phyloP scores from a whole-genome alignment of 2,888 invertebrate species.

The Fissipunctia ypsillon region DNA sequence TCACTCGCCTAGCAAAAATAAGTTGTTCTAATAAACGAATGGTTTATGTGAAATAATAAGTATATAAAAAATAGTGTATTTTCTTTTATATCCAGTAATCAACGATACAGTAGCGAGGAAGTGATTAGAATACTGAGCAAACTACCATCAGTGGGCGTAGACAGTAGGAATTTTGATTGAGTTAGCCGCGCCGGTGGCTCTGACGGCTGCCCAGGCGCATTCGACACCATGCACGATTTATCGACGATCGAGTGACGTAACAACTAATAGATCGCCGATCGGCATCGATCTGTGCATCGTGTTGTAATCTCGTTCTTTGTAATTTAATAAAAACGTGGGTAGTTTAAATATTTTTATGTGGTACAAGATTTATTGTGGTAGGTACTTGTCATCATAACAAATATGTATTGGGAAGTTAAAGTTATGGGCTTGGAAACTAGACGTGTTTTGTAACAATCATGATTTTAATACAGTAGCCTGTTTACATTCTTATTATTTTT shows the following conservation, averaged over 20 bases:
- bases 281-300: constrained; percentile 28
- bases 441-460: constrained; percentile 33
- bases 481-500: too few species aligned
- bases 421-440: constrained; percentile 9
- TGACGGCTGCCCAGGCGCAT: constrained; percentile 58
- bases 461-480: too few species aligned
- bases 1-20: neutral
- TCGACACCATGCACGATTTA: constrained; percentile 67
- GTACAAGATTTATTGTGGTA: constrained; percentile 41
- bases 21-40: neutral
- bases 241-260: constrained; percentile 66
- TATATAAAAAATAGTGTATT: too few species aligned
- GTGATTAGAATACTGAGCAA: constrained; percentile 62
- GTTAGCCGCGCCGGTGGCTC: constrained; percentile 68
- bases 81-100: constrained; percentile 49
- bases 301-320: constrained; percentile 58
- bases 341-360: constrained; percentile 60
- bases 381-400: constrained; percentile 47
- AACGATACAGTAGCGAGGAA: constrained; percentile 63
- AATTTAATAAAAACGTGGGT: constrained; percentile 63
- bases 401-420: constrained; percentile 31
- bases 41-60: too few species aligned
- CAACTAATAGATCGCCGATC: constrained; percentile 56
- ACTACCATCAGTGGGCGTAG: constrained; percentile 63
- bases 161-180: constrained; percentile 79